Evolutionary conservation across 2,888 invertebrate genomes (phyloP).

Genomic region (Apotomis betuletana): DNA sequence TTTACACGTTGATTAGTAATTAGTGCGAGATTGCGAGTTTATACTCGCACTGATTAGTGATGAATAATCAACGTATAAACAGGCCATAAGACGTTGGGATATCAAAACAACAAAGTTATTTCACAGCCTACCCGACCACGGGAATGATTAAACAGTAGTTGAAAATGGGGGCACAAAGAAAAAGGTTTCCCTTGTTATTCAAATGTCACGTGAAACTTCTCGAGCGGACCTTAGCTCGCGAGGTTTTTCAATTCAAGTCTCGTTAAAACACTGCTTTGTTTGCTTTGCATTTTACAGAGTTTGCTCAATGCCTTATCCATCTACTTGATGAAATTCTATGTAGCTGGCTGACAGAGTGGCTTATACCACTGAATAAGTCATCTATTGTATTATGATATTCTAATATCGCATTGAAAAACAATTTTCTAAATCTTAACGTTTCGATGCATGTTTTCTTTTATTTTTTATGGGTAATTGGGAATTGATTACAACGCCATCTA

Average conservation of each 20-base stretch:
- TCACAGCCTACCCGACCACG: not conserved
- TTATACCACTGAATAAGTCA: no score
- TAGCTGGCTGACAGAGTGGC: not conserved
- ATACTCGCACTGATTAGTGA: no score
- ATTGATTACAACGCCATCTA: no score
- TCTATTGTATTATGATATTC: no score
- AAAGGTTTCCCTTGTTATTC: conserved; percentile 78
- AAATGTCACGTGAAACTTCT: conserved; percentile 59
- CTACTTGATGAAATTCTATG: not conserved
- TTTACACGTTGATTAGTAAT: no score
- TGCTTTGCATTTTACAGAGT: conserved; percentile 1
- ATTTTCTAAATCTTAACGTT: no score
- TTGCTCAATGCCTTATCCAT: conserved; percentile 14
- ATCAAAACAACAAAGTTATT: not conserved
- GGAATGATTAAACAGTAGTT: conserved; percentile 27
- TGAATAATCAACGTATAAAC: no score
- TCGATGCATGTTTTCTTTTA: no score
- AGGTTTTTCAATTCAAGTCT: conserved; percentile 53
- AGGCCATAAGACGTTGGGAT: not conserved
- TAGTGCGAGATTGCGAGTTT: no score
- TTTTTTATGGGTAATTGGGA: no score
- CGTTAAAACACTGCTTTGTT: conserved; percentile 33
- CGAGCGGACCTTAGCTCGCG: conserved; percentile 60
- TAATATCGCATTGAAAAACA: no score
- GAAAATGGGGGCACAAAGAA: conserved; percentile 52